These are phyloP conservation scores for Dasyornis broadbenti DNA, from an alignment of 2,113 vertebrate genomes.

Conservation along the genomic window DNA sequence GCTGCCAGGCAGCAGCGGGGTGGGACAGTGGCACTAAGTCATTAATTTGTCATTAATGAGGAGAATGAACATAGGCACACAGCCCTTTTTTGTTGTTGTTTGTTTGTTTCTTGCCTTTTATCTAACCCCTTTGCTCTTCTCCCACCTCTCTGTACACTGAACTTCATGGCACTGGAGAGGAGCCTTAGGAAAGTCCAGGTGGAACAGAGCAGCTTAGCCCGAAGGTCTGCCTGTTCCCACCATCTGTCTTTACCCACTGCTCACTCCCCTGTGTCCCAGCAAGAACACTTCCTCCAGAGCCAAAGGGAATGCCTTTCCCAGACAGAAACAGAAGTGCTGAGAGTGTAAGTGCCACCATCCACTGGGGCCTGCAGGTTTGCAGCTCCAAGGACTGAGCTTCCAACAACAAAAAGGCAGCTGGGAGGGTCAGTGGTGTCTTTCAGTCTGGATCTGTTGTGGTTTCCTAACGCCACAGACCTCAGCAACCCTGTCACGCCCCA, in stretches of 20 bases:
- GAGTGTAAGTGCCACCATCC: background rate
- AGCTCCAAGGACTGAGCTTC: background rate
- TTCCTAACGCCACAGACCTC: background rate
- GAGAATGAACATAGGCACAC: background rate
- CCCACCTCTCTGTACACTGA: background rate
- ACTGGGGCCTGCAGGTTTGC: background rate
- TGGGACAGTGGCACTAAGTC: background rate
- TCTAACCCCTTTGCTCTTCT: background rate
- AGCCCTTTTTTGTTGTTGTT: background rate
- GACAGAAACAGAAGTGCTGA: background rate
- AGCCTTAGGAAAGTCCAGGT: background rate
- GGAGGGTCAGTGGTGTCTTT: background rate
- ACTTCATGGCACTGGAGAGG: background rate
- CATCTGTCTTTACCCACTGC: background rate
- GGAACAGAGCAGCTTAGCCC: background rate
- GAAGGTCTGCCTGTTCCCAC: background rate
- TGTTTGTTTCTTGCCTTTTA: background rate
- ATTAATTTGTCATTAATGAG: background rate
- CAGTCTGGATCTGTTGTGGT: background rate
- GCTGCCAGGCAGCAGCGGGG: background rate
- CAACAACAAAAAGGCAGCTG: background rate
- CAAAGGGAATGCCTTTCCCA: background rate
- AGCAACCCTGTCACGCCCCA: accelerated
- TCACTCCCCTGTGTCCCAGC: background rate
- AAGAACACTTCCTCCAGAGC: background rate